Base-by-base conservation (phyloP, 2,113 vertebrate species). In the Neolamprologus sp. region DNA sequence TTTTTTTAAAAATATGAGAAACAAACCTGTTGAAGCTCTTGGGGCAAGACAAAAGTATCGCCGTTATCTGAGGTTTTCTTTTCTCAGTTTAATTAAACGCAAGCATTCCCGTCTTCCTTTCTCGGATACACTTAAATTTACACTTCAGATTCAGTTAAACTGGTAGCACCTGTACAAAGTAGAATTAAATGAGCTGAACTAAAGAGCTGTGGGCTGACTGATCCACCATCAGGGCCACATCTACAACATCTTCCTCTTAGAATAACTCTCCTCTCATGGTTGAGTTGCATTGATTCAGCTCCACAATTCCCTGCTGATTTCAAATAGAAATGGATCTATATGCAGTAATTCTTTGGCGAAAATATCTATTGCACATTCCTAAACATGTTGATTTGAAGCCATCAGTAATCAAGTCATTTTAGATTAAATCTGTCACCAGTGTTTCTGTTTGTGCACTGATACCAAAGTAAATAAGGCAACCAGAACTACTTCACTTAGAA, bases 391-490 rank as follows among this genome's bases (percentile, higher is more conserved):
- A 55, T 40, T 16, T 40, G n/a, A 80, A 17, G 31, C 31, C 51
- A 35, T 80, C 28, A 37, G 28, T 40, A 45, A 49, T 75, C 21
- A 7, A 19, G 6, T 78, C 3, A 1, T 31, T 51, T 31, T 51
- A n/a, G 26, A n/a, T 1, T 4, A 2, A 49, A 28, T 75, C 21
- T 75, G 23, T 78, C 42, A 19, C 23, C 10, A 0, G 45, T 19
- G 23, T 33, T n/a, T 51, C 23, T 28, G 40, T 75, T 2, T 75
- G 26, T 51, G 45, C 71, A 78, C 26, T 28, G 71, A 49, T 8
- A 51, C 42, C 17, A 78, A 60, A 89, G 73, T 58, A 35, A 21
- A 81, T 53, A 6, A 65, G 54, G 31, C 14, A 55, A 17, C 13
- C 21, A 83, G 71, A 57, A 55, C 53, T 58, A 5, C 37, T 17